phyloP scores from a whole-genome alignment of 2,113 vertebrate species.

The Glaucomys volans region DNA sequence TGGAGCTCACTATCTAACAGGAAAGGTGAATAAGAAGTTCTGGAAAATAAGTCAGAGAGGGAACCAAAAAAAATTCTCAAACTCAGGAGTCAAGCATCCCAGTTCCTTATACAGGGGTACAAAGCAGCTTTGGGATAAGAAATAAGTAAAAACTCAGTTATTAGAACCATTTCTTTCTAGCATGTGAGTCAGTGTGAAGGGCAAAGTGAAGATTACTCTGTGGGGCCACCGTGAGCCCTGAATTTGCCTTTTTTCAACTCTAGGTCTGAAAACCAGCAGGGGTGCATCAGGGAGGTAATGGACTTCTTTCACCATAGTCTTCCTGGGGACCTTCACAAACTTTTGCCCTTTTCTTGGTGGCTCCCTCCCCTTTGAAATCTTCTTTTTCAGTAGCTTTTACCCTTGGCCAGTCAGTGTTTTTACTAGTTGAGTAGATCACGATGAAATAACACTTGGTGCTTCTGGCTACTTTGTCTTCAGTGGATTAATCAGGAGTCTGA shows the following conservation, averaged over 20 bases:
- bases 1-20: neutral
- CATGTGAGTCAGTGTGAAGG: neutral
- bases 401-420: conserved; percentile 89
- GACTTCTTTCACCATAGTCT: conserved; percentile 93
- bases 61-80: neutral
- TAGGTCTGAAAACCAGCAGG: conserved; percentile 92
- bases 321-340: conserved; percentile 90
- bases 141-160: neutral
- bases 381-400: conserved; percentile 90
- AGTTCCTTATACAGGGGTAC: neutral
- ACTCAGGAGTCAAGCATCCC: neutral
- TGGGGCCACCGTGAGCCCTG: neutral
- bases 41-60: neutral
- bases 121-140: neutral
- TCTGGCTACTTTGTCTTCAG: conserved; percentile 91
- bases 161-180: neutral
- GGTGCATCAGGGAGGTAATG: conserved; percentile 89
- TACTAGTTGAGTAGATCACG: conserved; percentile 89
- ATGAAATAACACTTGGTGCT: conserved; percentile 91
- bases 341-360: conserved; percentile 93
- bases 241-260: neutral
- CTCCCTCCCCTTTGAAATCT: conserved; percentile 93
- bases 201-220: neutral
- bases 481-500: conserved; percentile 89
- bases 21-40: neutral